phyloP scores from a whole-genome alignment of 2,113 vertebrate genomes.

The Scophthalmus maximus region DNA sequence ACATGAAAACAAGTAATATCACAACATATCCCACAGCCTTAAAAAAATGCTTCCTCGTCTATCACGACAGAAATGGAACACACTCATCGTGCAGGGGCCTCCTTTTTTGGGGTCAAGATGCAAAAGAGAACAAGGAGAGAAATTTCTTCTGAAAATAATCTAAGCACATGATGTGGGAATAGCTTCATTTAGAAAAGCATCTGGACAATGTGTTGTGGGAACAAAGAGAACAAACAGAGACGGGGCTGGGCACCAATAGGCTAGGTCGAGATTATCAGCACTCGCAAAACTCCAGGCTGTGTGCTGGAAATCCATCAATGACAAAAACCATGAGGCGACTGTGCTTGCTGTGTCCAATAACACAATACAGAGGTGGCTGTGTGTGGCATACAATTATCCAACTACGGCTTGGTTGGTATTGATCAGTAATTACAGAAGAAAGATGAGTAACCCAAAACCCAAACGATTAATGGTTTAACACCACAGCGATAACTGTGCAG shows the following conservation, averaged over 20 bases:
- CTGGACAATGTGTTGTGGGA: not conserved
- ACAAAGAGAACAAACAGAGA: slow-evolving; percentile 12
- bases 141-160: not conserved
- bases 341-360: slow-evolving; percentile 37
- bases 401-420: slow-evolving; percentile 24
- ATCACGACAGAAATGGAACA: too few relatives aligned
- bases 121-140: not conserved
- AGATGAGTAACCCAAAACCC: slow-evolving; percentile 17
- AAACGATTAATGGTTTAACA: slow-evolving; percentile 15
- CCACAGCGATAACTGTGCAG: slow-evolving; percentile 37
- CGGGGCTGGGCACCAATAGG: slow-evolving; percentile 1
- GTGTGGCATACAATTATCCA: slow-evolving; percentile 41
- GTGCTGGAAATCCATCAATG: slow-evolving; percentile 42
- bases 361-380: slow-evolving; percentile 7
- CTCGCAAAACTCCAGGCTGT: slow-evolving; percentile 14
- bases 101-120: not conserved
- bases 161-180: not conserved
- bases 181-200: slow-evolving; percentile 7
- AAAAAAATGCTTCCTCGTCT: too few relatives aligned
- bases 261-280: slow-evolving; percentile 29
- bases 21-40: too few relatives aligned
- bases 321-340: slow-evolving; percentile 41
- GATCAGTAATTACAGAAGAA: slow-evolving; percentile 46
- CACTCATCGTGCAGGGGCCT: not conserved
- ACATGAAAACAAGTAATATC: too few relatives aligned